Base-by-base conservation (phyloP, 2,888 invertebrate genomes). In the Rhimphoctona megacephalus region DNA sequence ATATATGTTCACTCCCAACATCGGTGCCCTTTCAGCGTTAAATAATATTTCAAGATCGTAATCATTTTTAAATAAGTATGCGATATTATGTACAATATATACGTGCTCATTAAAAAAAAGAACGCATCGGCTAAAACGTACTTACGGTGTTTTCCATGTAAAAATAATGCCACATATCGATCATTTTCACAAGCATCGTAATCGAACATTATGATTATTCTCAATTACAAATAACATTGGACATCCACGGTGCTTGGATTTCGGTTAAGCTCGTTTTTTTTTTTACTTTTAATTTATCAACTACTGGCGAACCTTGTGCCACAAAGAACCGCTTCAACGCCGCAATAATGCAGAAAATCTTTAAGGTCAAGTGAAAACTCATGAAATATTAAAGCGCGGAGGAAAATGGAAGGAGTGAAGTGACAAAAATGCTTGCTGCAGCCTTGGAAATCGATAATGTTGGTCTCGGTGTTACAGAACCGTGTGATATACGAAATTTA, bases 51-150 rank as follows among this genome's bases (percentile, higher is more conserved):
- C 54, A 43, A 67, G 54, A 81, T 81, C 30, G 33, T 54, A 73
- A 52, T 88, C 61, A 79, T 76, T 85, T 77, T 79, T 80, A 43
- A 81, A 39, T 78, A 73, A 84, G 66, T 78, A 78, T 54, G 43
- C 70, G 22, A 72, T 72, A 74, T 83, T 83, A 84, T 80, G 79
- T 77, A 81, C 72, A 83, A 64, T 82, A 83, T 88, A 85, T 87
- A 85, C 86, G 87, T 87, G 89, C 88, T 89, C 87, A 79, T 87
- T 43, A 54, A 73, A 77, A 87, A 69, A 61, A 61, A 14, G 17
- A 46, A 46, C 5, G 14, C 66, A 66, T 66, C 66, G 66, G 39
- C 66, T 66, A 30, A 17, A 25, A 61, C 30, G 61, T 61, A 30
- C 17, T 30, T 30, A 61, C 61, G 30, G 61, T 61, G 5, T 61